These are phyloP conservation scores for Piscicola geometra DNA, from an alignment of 2,888 invertebrate species.

Conservation along the genomic window DNA sequence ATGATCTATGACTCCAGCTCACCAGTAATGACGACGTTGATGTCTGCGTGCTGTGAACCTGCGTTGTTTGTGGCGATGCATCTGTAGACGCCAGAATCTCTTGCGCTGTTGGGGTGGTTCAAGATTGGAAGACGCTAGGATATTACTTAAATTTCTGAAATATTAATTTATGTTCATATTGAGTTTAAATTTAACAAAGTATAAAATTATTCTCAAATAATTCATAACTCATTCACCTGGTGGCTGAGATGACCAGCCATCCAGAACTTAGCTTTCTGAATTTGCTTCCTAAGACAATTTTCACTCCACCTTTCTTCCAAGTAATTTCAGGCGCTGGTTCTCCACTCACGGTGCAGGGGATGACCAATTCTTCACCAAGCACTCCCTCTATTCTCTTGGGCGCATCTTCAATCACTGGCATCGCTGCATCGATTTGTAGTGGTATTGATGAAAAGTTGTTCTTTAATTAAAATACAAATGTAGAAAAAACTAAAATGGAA, in stretches of 20 bases:
- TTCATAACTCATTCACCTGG: no score
- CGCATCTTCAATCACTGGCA: background rate
- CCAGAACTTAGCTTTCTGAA: background rate
- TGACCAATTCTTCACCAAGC: constrained; percentile 48
- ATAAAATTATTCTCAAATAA: no score
- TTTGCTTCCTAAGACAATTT: background rate
- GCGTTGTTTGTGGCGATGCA: constrained; percentile 58
- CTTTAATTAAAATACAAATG: no score
- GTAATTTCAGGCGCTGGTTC: constrained; percentile 50
- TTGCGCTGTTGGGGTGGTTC: no score
- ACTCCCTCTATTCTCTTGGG: background rate
- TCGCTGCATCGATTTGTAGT: background rate
- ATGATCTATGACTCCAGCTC: no score
- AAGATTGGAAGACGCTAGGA: no score
- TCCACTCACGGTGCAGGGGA: constrained; percentile 55
- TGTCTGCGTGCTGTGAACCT: constrained; percentile 53
- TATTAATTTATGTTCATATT: no score
- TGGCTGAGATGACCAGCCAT: background rate
- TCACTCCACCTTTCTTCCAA: constrained; percentile 51
- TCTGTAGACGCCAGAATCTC: constrained; percentile 52
- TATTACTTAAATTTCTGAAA: no score
- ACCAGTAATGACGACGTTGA: constrained; percentile 50
- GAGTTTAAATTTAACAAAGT: no score
- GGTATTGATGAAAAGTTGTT: no score
- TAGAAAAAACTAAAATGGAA: no score